Conservation (phyloP, 2,113 vertebrate species). For the Barnardius zonarius region DNA sequence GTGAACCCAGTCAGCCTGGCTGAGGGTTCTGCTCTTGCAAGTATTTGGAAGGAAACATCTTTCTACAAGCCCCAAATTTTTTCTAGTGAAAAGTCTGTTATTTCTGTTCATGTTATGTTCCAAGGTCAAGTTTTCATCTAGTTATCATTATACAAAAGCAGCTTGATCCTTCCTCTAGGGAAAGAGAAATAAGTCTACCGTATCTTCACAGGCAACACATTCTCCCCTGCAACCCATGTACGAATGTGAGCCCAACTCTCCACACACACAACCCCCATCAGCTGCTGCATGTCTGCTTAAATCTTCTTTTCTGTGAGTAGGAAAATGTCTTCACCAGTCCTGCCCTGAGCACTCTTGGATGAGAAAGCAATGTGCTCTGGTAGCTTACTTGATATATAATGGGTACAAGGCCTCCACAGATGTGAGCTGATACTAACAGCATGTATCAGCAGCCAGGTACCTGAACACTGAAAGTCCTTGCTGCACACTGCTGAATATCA, state of each 20-base stretch:
- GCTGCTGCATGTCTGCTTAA: background rate
- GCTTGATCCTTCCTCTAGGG: background rate
- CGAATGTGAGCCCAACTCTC: fast-evolving
- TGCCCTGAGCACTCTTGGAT: background rate
- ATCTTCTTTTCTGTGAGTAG: background rate
- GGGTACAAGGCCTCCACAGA: background rate
- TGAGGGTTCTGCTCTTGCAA: background rate
- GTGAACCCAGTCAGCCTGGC: fast-evolving
- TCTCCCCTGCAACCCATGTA: background rate
- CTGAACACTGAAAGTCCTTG: background rate
- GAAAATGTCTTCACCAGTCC: background rate
- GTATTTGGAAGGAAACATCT: background rate
- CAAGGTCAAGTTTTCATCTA: background rate
- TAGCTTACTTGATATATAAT: background rate
- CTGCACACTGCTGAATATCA: background rate
- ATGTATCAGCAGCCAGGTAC: background rate
- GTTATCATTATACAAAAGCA: background rate
- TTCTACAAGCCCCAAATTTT: background rate
- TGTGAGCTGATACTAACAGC: background rate
- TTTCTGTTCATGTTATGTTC: background rate
- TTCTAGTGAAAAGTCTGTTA: background rate
- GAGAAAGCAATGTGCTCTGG: background rate
- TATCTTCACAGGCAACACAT: background rate
- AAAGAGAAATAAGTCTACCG: background rate
- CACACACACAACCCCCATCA: background rate